phyloP scores from a whole-genome alignment of 2,797 vertebrate genomes.

The Danio aesculapii region DNA sequence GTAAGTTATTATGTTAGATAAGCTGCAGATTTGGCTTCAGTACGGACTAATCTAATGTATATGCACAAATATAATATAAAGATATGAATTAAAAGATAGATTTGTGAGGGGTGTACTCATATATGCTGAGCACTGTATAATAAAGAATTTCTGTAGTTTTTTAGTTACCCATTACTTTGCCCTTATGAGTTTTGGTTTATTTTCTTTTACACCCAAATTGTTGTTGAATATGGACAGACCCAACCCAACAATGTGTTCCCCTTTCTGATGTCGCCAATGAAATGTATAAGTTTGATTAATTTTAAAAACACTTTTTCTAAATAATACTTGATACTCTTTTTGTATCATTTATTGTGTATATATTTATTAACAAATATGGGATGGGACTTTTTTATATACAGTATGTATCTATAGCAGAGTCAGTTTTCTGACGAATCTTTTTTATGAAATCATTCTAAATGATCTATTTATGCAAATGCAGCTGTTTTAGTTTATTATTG shows the following conservation, averaged over 20 bases:
- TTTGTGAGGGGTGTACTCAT: too few species aligned
- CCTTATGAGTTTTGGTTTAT: too few species aligned
- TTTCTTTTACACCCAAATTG: too few species aligned
- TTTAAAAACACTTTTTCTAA: conserved; percentile 40
- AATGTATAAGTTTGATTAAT: conserved; percentile 50
- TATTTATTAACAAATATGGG: conserved; percentile 82
- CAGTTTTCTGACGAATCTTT: conserved; percentile 69
- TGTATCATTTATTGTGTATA: conserved; percentile 81
- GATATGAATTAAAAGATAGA: too few species aligned
- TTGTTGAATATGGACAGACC: too few species aligned
- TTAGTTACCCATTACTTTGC: too few species aligned
- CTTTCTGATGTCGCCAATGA: conserved; percentile 30
- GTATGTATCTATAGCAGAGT: conserved; percentile 60
- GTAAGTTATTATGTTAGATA: too few species aligned
- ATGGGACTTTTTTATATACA: conserved; percentile 74
- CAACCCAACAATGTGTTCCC: not conserved
- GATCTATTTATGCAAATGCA: conserved; percentile 69
- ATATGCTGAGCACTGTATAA: too few species aligned
- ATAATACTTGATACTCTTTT: conserved; percentile 62
- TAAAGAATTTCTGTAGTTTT: too few species aligned
- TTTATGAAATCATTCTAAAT: conserved; percentile 69
- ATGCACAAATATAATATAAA: too few species aligned
- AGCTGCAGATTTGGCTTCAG: too few species aligned
- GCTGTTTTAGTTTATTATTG: conserved; percentile 57
- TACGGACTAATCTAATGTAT: too few species aligned